Conservation (phyloP, 30 jellyfish, hydroid and myxozoan species). For the Haliclystus octoradiatus region DNA sequence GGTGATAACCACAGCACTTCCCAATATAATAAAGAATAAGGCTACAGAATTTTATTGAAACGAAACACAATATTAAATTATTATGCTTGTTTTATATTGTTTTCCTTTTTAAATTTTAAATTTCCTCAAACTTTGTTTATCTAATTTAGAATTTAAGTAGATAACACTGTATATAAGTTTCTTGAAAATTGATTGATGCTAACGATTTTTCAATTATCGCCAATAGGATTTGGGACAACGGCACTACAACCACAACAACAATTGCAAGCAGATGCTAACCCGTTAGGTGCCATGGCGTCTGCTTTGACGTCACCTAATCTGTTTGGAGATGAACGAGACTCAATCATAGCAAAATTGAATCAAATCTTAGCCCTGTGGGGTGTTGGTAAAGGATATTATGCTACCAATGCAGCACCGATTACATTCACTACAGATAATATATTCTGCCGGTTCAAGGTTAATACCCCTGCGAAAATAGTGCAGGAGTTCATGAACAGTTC, state of each 20-base stretch:
- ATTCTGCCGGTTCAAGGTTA: conserved; percentile 70
- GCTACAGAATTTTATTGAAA: too few relatives aligned
- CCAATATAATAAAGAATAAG: too few relatives aligned
- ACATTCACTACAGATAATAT: conserved; percentile 64
- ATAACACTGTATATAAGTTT: too few relatives aligned
- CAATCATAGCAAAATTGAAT: conserved; percentile 55
- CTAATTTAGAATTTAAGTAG: too few relatives aligned
- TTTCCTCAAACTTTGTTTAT: too few relatives aligned
- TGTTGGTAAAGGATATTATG: conserved; percentile 65
- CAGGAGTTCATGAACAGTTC: too few relatives aligned
- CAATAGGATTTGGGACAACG: background rate
- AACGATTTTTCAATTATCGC: background rate
- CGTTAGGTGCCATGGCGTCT: conserved; percentile 72
- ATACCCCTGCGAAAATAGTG: too few relatives aligned
- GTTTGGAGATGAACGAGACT: conserved; percentile 86
- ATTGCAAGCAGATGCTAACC: conserved; percentile 39
- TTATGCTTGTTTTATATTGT: too few relatives aligned
- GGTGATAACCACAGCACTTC: too few relatives aligned
- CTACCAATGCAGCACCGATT: conserved; percentile 59
- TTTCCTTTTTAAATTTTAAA: too few relatives aligned
- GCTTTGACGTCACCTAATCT: conserved; percentile 72
- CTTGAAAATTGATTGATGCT: too few relatives aligned
- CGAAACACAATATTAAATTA: too few relatives aligned
- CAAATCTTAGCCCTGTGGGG: conserved; percentile 91
- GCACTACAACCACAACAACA: conserved; percentile 34